Evolutionary conservation across 2,888 invertebrate species (phyloP).

Genomic region (Miltochrista miniata): DNA sequence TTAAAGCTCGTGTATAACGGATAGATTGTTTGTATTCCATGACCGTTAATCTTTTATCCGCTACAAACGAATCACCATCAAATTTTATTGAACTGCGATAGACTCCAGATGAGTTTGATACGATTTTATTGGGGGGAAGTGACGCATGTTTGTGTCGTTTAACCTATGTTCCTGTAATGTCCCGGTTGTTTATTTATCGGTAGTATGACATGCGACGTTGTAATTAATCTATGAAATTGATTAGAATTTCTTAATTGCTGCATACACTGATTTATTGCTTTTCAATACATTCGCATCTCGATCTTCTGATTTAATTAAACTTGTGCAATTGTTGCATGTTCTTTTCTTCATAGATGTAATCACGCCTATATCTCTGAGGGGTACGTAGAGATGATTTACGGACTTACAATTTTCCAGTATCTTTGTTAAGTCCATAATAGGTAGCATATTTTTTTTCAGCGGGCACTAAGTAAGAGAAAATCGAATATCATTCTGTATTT

Average conservation of each 20-base stretch:
- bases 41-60: conserved; percentile 33
- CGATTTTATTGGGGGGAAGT: conserved; percentile 36
- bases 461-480: no score
- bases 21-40: conserved; percentile 28
- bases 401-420: no score
- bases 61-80: conserved; percentile 25
- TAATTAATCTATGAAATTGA: conserved; percentile 23
- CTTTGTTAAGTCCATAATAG: no score
- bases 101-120: conserved; percentile 30
- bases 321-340: no score
- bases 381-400: no score
- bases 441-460: no score
- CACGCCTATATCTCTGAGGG: no score
- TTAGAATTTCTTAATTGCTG: conserved; percentile 24
- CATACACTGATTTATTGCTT: no score
- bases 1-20: conserved; percentile 27
- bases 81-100: conserved; percentile 28
- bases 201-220: conserved; percentile 1
- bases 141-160: conserved; percentile 15
- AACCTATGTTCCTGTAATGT: background rate
- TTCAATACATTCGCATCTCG: background rate
- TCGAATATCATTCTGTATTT: no score
- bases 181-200: background rate
- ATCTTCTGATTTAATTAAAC: no score
- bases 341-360: no score